Evolutionary conservation across 2,888 invertebrate species (phyloP), one percentile per base, ranked within the genome.

Genomic region (Aporophyla lueneburgensis): DNA sequence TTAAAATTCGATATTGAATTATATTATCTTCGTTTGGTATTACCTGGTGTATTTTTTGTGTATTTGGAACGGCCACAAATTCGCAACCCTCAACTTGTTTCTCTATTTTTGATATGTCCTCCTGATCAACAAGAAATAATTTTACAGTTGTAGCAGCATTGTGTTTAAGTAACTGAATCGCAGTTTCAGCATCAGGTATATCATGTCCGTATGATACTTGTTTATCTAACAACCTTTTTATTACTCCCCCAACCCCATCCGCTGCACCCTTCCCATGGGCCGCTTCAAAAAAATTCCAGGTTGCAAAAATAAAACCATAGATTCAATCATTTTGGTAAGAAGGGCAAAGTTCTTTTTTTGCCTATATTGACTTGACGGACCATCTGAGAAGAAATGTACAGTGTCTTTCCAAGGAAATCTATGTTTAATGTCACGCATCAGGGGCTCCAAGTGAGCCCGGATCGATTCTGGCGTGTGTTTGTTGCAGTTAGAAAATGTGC

Each of bases 201-300:
- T 85, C 78, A 59, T 62, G 40, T 5, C 84, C 85, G 14, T 81
- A 69, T n/a, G 82, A 59, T 53, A 82, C 58, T 63, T 74, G 43
- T 46, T 43, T 58, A 71, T 87, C 83, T 21, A 87, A 77, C 7
- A 40, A 75, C 43, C 83, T 69, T 76, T 85, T 86, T 14, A 83
- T 67, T 33, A 78, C 80, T 4, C 78, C 84, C 9, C 82, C 87
- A 66, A 87, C 71, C 4, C 84, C 84, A 78, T 86, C 87, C 6
- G 83, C 83, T 33, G 83, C 80, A 46, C 84, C 76, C 24, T 71
- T 71, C 14, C 71, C 76, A 71, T 71, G 75, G 10, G 59, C 65
- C 24, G 69, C 70, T 66, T 71, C 54, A 66, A 63, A 76, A 66
- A 82, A 76, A 56, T 49, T 59, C 58, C 65, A 68, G n/a, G 67